Conservation (phyloP, 2,888 invertebrate species). For the Physocephala rufipes region DNA sequence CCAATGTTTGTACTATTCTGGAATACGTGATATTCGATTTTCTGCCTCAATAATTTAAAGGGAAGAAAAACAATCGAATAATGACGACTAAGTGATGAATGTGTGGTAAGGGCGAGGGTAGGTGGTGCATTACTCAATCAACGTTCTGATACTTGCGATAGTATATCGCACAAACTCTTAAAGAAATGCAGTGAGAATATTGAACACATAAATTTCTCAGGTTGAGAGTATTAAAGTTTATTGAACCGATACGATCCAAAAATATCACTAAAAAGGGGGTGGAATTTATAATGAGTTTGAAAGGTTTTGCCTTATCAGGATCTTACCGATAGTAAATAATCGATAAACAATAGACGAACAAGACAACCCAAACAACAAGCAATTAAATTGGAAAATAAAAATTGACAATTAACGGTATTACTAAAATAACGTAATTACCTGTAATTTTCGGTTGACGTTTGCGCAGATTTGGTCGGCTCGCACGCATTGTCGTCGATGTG, state of each 20-base stretch:
- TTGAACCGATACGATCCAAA: not conserved
- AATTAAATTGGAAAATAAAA: not conserved
- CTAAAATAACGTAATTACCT: slow-evolving; percentile 58
- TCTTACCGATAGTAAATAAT: not conserved
- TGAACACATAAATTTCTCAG: not conserved
- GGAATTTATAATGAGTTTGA: slow-evolving; percentile 22
- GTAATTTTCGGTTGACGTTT: slow-evolving; percentile 65
- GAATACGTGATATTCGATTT: slow-evolving; percentile 35
- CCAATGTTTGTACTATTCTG: not conserved
- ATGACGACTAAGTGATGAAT: not conserved
- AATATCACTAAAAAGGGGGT: not conserved
- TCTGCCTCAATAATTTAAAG: slow-evolving; percentile 32
- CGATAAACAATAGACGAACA: not conserved
- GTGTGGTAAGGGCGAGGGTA: too few species aligned
- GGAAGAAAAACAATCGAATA: not conserved
- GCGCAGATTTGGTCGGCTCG: slow-evolving; percentile 46
- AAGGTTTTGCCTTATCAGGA: not conserved
- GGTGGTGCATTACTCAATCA: not conserved
- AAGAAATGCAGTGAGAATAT: slow-evolving; percentile 11
- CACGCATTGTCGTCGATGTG: slow-evolving; percentile 39
- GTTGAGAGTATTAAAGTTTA: slow-evolving; percentile 1
- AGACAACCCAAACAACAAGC: not conserved
- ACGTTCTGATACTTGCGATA: not conserved
- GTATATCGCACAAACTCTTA: slow-evolving; percentile 2
- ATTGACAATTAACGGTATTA: not conserved